Conservation (phyloP, 2,113 vertebrate genomes). For the Barnardius zonarius region DNA sequence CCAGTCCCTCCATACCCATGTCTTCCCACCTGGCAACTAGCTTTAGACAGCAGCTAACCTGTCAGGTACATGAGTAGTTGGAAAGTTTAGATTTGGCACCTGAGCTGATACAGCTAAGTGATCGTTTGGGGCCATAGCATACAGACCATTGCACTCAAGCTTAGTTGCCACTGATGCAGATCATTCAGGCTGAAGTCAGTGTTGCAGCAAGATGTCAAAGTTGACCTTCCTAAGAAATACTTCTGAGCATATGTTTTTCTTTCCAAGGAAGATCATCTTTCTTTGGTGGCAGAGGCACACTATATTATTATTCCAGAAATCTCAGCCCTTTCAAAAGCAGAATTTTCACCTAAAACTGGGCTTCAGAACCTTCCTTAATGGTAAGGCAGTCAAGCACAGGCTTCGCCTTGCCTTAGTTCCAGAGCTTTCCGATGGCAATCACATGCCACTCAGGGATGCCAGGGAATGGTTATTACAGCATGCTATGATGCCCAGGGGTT, state of each 20-base stretch:
- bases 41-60: not conserved
- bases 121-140: not conserved
- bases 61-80: fast-evolving
- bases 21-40: not conserved
- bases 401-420: not conserved
- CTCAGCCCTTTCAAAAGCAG: not conserved
- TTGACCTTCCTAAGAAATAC: not conserved
- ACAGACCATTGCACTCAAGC: not conserved
- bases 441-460: not conserved
- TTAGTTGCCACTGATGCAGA: not conserved
- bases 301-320: not conserved
- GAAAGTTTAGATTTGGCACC: not conserved
- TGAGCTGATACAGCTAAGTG: not conserved
- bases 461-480: not conserved
- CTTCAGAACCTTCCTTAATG: not conserved
- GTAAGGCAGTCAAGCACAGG: not conserved
- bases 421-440: not conserved
- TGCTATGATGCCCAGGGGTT: not conserved
- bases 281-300: not conserved
- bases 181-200: not conserved
- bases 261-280: not conserved
- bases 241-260: not conserved
- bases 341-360: not conserved
- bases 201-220: not conserved
- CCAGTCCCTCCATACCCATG: not conserved